Conservation (phyloP, 2,797 vertebrate species). For the Loriculus beryllinus region DNA sequence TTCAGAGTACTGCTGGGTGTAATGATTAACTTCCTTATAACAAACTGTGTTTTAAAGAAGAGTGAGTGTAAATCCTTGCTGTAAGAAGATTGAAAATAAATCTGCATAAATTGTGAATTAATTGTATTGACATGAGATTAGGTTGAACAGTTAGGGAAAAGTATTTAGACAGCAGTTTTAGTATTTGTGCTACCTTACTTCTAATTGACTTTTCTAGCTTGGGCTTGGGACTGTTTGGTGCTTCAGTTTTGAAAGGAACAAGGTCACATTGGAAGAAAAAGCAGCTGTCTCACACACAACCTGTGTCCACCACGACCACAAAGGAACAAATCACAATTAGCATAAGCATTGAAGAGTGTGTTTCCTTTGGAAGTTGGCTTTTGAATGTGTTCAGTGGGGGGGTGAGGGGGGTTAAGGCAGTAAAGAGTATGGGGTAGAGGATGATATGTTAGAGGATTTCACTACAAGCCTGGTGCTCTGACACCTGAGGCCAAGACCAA, state of each 20-base stretch:
- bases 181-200: neutral
- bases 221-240: neutral
- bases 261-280: neutral
- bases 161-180: neutral
- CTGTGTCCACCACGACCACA: neutral
- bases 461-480: neutral
- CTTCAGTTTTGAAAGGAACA: neutral
- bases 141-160: neutral
- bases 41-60: neutral
- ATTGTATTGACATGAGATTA: neutral
- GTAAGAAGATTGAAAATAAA: neutral
- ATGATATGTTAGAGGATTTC: neutral
- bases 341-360: neutral
- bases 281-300: neutral
- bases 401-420: neutral
- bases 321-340: neutral
- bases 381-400: neutral
- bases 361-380: neutral
- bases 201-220: neutral
- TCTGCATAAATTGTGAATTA: neutral
- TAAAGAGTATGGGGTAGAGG: neutral
- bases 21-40: neutral
- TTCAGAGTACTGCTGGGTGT: neutral
- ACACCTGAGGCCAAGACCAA: accelerated
- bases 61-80: neutral